Conservation (phyloP, 2,888 invertebrate genomes). For the Drosophila gaucha region DNA sequence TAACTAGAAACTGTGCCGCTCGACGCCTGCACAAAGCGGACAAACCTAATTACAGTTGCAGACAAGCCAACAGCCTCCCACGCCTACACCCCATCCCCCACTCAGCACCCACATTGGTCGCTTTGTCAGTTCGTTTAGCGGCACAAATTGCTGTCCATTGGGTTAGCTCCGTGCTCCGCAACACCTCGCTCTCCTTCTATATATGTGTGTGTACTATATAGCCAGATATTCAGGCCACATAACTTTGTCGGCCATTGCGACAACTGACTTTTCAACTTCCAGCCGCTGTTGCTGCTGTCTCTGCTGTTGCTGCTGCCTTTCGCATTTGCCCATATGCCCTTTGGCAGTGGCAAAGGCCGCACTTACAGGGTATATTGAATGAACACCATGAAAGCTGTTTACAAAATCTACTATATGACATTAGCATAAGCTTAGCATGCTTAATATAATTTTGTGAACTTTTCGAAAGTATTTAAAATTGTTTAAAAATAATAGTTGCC, state of each 20-base stretch:
- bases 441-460: neutral
- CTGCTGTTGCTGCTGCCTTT: slow-evolving; percentile 12
- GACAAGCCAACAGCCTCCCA: slow-evolving; percentile 27
- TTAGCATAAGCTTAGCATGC: neutral
- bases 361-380: slow-evolving; percentile 1
- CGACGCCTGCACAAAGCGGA: slow-evolving; percentile 33
- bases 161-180: slow-evolving; percentile 47
- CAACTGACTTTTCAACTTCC: slow-evolving; percentile 74
- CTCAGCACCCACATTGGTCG: slow-evolving; percentile 44
- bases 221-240: slow-evolving; percentile 39
- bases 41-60: slow-evolving; percentile 78
- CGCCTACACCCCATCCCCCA: neutral
- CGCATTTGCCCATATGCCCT: slow-evolving; percentile 8
- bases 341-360: neutral
- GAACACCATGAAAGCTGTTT: neutral
- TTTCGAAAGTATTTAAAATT: no score
- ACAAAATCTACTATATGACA: neutral
- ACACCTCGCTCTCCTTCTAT: neutral
- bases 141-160: slow-evolving; percentile 77
- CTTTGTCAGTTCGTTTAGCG: slow-evolving; percentile 77
- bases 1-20: slow-evolving; percentile 24
- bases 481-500: no score
- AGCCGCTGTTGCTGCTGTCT: slow-evolving; percentile 13
- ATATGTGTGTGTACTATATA: slow-evolving; percentile 2
- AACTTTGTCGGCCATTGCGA: slow-evolving; percentile 61